Evolutionary conservation across 2,888 invertebrate species (phyloP).

Genomic region (Aleiodes testaceus): DNA sequence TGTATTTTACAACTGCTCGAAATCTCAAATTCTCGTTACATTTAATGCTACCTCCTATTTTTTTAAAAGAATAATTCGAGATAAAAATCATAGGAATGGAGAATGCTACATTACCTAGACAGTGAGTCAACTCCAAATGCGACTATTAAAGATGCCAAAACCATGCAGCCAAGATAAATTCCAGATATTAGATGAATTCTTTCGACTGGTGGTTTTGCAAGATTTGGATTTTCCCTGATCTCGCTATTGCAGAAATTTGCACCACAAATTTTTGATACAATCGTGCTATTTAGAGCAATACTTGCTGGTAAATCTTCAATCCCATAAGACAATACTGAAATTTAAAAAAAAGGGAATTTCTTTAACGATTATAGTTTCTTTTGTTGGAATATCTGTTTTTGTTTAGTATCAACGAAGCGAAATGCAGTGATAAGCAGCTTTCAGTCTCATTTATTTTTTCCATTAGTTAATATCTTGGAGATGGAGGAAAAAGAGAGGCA

Average conservation of each 20-base stretch:
- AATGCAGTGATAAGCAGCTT: constrained; percentile 10
- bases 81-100: background rate
- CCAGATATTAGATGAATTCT: constrained; percentile 87
- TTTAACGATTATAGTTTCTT: background rate
- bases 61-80: background rate
- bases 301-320: constrained; percentile 59
- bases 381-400: background rate
- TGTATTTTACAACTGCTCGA: constrained; percentile 24
- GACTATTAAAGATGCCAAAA: constrained; percentile 83
- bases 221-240: constrained; percentile 79
- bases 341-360: background rate
- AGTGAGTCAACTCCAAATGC: constrained; percentile 87
- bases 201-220: constrained; percentile 81
- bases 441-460: no score
- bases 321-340: constrained; percentile 68
- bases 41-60: background rate
- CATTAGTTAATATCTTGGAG: no score
- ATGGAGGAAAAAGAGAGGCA: no score
- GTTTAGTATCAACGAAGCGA: background rate
- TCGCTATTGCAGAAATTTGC: constrained; percentile 80
- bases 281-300: constrained; percentile 68
- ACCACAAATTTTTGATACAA: constrained; percentile 79
- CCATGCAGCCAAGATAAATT: constrained; percentile 87
- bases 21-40: constrained; percentile 2
- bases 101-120: constrained; percentile 76